Conservation (phyloP, 2,797 vertebrate genomes). For the Alcedo quadribrachys region DNA sequence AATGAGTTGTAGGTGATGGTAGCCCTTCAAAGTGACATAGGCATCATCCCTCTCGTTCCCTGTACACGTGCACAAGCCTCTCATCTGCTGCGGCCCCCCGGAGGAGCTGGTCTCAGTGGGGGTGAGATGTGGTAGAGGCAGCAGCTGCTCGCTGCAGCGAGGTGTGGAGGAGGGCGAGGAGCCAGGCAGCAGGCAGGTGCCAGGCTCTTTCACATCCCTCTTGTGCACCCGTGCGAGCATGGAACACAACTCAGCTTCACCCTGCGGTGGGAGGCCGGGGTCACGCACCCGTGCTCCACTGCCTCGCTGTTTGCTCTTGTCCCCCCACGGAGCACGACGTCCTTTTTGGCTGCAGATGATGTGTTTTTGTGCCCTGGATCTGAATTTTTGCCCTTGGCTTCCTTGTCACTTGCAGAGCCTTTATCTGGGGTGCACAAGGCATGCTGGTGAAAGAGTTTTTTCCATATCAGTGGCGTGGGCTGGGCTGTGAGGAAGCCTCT, state of each 20-base stretch:
- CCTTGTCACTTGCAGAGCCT: neutral
- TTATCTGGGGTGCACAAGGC: neutral
- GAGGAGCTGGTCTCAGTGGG: neutral
- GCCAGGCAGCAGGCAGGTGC: neutral
- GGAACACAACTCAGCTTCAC: fast-evolving
- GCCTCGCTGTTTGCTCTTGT: neutral
- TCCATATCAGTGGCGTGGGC: neutral
- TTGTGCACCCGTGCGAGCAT: neutral
- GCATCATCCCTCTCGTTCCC: fast-evolving
- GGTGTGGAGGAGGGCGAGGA: neutral
- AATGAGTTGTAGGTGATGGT: fast-evolving
- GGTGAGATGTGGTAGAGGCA: neutral
- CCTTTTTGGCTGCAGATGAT: neutral
- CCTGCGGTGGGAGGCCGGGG: neutral
- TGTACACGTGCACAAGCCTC: fast-evolving
- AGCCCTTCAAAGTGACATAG: neutral
- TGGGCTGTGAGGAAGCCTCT: neutral
- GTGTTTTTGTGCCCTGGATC: neutral
- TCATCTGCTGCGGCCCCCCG: fast-evolving
- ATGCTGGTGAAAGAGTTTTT: neutral
- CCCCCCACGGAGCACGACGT: neutral
- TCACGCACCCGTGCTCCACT: fast-evolving
- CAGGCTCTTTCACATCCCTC: neutral
- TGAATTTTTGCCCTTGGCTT: neutral
- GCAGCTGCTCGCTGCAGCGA: neutral